phyloP scores from a whole-genome alignment of 2,888 invertebrate species.

The Oeneis ivallda region DNA sequence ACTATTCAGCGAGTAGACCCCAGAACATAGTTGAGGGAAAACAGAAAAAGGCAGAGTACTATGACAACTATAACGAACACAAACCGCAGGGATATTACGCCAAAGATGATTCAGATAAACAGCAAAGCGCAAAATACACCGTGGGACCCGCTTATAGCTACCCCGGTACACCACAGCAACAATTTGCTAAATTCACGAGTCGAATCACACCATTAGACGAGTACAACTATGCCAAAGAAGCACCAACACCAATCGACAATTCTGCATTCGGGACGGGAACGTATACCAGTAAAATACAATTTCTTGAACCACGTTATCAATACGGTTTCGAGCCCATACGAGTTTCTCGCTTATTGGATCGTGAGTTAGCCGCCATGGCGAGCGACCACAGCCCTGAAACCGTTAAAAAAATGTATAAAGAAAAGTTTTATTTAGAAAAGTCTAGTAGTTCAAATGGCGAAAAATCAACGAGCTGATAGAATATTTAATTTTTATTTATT shows the following conservation, averaged over 20 bases:
- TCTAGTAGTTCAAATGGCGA: conserved; percentile 61
- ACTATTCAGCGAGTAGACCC: conserved; percentile 65
- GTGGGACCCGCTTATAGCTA: conserved; percentile 50
- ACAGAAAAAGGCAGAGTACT: conserved; percentile 66
- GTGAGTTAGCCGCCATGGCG: conserved; percentile 71
- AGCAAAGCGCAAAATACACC: conserved; percentile 57
- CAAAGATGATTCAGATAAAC: conserved; percentile 49
- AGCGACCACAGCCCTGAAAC: conserved; percentile 67
- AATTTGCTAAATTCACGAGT: conserved; percentile 53
- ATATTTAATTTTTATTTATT: conserved; percentile 56
- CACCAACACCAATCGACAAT: conserved; percentile 57
- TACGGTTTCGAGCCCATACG: conserved; percentile 75
- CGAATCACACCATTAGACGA: conserved; percentile 52
- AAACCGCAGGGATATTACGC: conserved; percentile 56
- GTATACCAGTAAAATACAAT: conserved; percentile 60
- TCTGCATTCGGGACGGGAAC: conserved; percentile 61
- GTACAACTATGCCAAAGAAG: conserved; percentile 60
- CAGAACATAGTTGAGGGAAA: conserved; percentile 59
- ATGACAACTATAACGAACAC: conserved; percentile 62
- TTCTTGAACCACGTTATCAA: conserved; percentile 75
- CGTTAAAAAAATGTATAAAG: conserved; percentile 73
- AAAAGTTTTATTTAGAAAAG: conserved; percentile 76
- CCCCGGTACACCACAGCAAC: conserved; percentile 51
- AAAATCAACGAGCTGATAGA: conserved; percentile 67
- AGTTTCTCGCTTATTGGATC: conserved; percentile 64